Conservation (phyloP, 1,140 invertebrate species). For the Babylonia areolata region DNA sequence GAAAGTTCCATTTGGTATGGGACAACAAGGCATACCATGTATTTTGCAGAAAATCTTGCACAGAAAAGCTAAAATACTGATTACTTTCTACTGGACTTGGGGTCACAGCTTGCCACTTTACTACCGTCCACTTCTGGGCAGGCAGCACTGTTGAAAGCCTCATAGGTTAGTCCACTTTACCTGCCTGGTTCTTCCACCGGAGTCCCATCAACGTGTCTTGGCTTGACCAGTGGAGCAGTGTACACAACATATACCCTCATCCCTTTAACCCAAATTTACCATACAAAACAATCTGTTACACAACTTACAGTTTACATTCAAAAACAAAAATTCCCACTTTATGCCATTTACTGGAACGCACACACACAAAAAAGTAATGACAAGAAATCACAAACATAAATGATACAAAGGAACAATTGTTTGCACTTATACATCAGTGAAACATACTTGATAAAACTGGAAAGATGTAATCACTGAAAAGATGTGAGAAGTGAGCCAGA, state of each 20-base stretch:
- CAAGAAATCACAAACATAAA: neutral
- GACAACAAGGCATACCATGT: no score
- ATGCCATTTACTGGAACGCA: no score
- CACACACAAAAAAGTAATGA: neutral
- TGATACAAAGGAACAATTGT: neutral
- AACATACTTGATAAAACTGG: neutral
- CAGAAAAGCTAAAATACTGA: no score
- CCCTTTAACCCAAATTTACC: neutral
- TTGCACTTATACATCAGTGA: neutral
- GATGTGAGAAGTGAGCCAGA: no score
- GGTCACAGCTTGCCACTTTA: conserved; percentile 8
- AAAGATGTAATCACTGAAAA: no score
- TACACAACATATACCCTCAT: neutral
- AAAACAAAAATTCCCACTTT: no score
- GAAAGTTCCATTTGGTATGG: no score
- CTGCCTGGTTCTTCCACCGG: neutral
- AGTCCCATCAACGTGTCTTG: neutral
- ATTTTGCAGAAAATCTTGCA: no score
- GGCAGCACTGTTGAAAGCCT: neutral
- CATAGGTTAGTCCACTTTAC: neutral
- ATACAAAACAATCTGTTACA: no score
- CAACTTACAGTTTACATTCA: no score
- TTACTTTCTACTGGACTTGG: conserved; percentile 7
- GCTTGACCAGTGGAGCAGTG: neutral
- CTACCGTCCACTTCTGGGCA: neutral